Evolutionary conservation across 2,888 invertebrate species (phyloP).

Genomic region (Chaitophorus viminalis): DNA sequence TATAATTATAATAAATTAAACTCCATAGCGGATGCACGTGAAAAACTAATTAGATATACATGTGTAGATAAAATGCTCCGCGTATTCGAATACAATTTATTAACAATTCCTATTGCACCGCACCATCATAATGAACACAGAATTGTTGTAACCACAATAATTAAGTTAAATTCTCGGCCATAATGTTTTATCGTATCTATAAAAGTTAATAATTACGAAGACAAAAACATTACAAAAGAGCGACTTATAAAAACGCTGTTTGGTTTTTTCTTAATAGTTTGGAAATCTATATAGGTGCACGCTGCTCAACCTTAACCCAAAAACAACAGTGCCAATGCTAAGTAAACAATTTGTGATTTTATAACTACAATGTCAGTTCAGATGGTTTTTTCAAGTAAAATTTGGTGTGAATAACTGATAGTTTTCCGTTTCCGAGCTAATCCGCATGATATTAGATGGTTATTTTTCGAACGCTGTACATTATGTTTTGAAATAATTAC

Average conservation of each 20-base stretch:
- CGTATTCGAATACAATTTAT: too few species aligned
- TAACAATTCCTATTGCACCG: too few species aligned
- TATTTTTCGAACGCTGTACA: neutral
- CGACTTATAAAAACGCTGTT: neutral
- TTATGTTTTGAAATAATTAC: neutral
- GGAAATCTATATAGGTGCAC: neutral
- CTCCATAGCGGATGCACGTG: too few species aligned
- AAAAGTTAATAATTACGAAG: neutral
- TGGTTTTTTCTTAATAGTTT: neutral
- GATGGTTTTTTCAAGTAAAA: neutral
- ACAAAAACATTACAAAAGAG: neutral
- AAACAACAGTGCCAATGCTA: slow-evolving; percentile 15
- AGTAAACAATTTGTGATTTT: neutral
- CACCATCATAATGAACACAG: neutral
- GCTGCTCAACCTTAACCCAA: slow-evolving; percentile 34
- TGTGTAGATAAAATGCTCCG: neutral
- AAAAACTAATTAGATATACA: neutral
- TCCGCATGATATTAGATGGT: neutral
- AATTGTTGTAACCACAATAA: neutral
- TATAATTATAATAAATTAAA: too few species aligned
- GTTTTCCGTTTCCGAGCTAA: neutral
- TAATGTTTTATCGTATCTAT: neutral
- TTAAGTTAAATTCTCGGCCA: neutral
- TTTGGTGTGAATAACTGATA: neutral
- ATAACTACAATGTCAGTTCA: neutral